Evolutionary conservation across 2,113 vertebrate genomes (phyloP).

Genomic region (Acrocephalus arundinaceus): DNA sequence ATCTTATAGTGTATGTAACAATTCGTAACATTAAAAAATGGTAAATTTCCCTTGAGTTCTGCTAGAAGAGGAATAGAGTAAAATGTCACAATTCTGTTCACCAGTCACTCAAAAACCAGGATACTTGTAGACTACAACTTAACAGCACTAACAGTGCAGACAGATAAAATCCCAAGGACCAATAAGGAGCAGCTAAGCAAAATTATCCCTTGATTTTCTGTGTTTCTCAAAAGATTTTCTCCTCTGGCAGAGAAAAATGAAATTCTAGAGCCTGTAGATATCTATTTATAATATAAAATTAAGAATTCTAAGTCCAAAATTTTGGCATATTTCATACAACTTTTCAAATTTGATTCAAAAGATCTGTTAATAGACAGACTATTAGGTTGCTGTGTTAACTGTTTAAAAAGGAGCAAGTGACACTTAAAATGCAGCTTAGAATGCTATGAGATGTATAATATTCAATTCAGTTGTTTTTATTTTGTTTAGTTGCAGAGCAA

Average conservation of each 20-base stretch:
- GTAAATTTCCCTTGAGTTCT: slow-evolving; percentile 39
- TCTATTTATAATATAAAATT: slow-evolving; percentile 75
- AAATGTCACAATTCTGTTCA: not conserved
- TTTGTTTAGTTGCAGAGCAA: slow-evolving; percentile 92
- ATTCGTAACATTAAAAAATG: not conserved
- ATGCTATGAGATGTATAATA: slow-evolving; percentile 77
- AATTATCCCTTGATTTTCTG: slow-evolving; percentile 19
- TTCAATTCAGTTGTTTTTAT: slow-evolving; percentile 75
- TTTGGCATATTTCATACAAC: slow-evolving; percentile 36
- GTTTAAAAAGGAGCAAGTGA: slow-evolving; percentile 59
- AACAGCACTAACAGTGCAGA: not conserved
- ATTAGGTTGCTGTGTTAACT: slow-evolving; percentile 53
- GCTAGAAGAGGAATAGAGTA: not conserved
- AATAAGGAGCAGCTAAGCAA: slow-evolving; percentile 46
- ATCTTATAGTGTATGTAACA: slow-evolving; percentile 45
- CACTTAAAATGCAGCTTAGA: slow-evolving; percentile 56
- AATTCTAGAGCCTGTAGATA: slow-evolving; percentile 75
- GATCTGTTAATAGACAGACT: slow-evolving; percentile 24
- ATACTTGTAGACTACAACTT: not conserved
- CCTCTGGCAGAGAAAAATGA: slow-evolving; percentile 49
- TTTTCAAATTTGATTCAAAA: slow-evolving; percentile 46
- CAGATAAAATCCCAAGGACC: slow-evolving; percentile 29
- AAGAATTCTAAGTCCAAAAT: slow-evolving; percentile 57
- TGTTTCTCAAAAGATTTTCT: slow-evolving; percentile 48
- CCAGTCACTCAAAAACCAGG: not conserved